phyloP scores from a whole-genome alignment of 1,140 invertebrate genomes.

The Sitobion miscanthi region DNA sequence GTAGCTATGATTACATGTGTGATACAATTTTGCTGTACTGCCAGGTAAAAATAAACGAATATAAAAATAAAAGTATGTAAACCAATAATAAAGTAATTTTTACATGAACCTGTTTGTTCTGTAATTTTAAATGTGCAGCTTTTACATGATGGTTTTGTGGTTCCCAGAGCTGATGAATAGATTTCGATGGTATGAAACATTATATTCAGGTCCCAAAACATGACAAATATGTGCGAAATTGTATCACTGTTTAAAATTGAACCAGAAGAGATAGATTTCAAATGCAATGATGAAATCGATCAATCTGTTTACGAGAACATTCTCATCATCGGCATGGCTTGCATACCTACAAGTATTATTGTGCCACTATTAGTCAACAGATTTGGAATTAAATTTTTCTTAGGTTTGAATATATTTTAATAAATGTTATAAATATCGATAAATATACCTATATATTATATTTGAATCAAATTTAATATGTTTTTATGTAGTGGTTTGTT shows the following conservation, averaged over 20 bases:
- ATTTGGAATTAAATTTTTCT: slow-evolving; percentile 41
- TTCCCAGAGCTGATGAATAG: slow-evolving; percentile 88
- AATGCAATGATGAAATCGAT: slow-evolving; percentile 27
- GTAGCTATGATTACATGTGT: background rate
- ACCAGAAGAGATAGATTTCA: background rate
- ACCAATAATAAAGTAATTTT: background rate
- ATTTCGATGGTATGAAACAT: slow-evolving; percentile 77
- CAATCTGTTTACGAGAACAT: slow-evolving; percentile 27
- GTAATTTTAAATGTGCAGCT: slow-evolving; percentile 66
- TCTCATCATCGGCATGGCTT: slow-evolving; percentile 32
- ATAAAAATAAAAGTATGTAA: background rate
- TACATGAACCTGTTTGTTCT: background rate
- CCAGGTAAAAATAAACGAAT: slow-evolving; percentile 10
- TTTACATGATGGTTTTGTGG: slow-evolving; percentile 91
- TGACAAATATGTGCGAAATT: slow-evolving; percentile 33
- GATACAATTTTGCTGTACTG: slow-evolving; percentile 40
- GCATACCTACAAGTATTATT: slow-evolving; percentile 40
- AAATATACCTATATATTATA: background rate
- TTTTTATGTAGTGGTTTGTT: slow-evolving; percentile 25
- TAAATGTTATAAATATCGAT: background rate
- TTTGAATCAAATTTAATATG: background rate
- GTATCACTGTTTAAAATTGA: background rate
- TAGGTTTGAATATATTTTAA: slow-evolving; percentile 21
- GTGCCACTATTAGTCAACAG: slow-evolving; percentile 40
- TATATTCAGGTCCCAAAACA: slow-evolving; percentile 59